These are phyloP conservation scores for Pantherophis guttatus DNA, from an alignment of 2,113 vertebrate species.

Conservation along the genomic window DNA sequence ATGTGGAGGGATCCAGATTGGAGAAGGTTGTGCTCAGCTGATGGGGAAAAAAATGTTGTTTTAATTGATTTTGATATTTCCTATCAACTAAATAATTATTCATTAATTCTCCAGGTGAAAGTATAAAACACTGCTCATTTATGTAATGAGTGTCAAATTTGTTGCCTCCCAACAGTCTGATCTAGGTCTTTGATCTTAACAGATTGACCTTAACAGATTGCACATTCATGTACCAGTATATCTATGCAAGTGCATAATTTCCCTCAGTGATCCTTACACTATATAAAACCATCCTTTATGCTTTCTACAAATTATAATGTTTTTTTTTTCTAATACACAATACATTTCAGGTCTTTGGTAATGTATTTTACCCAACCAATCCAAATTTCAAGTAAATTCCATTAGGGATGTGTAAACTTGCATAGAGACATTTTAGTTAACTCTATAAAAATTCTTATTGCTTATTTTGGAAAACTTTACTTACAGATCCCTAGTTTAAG, in stretches of 20 bases:
- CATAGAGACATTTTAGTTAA: background rate
- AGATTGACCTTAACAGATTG: background rate
- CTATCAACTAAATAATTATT: background rate
- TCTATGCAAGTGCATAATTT: background rate
- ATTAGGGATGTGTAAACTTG: background rate
- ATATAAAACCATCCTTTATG: background rate
- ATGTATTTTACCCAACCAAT: background rate
- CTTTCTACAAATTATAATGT: background rate
- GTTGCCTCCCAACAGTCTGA: background rate
- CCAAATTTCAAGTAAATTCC: background rate
- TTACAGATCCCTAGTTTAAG: background rate
- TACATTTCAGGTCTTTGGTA: background rate
- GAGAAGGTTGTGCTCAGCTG: background rate
- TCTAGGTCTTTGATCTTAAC: background rate
- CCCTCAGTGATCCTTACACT: background rate
- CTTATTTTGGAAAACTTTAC: background rate
- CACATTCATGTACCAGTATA: background rate
- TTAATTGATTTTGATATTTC: background rate
- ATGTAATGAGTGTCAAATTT: background rate
- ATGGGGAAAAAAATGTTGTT: background rate
- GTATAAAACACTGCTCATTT: background rate
- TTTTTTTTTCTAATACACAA: background rate
- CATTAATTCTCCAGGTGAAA: background rate
- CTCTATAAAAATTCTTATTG: background rate
- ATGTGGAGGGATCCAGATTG: background rate